These are phyloP conservation scores for Nesoenas mayeri DNA, from an alignment of 2,113 vertebrate species.

Conservation along the genomic window DNA sequence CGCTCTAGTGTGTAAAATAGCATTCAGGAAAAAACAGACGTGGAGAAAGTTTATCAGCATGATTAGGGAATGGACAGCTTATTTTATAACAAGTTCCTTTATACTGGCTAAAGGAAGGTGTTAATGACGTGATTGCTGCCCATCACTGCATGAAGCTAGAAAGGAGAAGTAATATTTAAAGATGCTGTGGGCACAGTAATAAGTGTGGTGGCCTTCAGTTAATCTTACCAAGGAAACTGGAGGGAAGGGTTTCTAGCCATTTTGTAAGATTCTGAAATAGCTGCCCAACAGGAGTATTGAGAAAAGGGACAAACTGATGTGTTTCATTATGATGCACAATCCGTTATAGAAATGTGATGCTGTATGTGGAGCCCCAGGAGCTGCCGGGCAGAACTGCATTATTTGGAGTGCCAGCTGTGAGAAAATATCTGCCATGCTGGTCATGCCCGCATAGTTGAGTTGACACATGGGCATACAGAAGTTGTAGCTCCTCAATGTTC, in stretches of 20 bases:
- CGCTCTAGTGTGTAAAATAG: neutral
- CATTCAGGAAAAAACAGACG: neutral
- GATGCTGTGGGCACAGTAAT: fast-evolving
- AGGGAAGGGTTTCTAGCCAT: neutral
- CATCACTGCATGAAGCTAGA: neutral
- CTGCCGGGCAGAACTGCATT: neutral
- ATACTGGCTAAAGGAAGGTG: neutral
- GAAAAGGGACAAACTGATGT: neutral
- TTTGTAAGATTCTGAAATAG: neutral
- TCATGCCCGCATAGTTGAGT: fast-evolving
- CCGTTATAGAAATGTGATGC: neutral
- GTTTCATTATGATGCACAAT: neutral
- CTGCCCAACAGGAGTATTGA: neutral
- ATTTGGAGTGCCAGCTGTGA: neutral
- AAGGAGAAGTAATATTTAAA: neutral
- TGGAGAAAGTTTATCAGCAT: neutral
- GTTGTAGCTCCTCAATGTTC: neutral
- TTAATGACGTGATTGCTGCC: neutral
- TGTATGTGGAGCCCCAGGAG: neutral
- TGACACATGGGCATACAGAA: neutral
- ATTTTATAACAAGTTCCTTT: neutral
- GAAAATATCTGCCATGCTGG: neutral
- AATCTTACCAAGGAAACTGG: neutral
- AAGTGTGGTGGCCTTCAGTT: neutral
- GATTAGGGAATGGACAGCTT: neutral